phyloP scores from a whole-genome alignment of 2,888 invertebrate genomes.

The Eremobia ochroleuca region DNA sequence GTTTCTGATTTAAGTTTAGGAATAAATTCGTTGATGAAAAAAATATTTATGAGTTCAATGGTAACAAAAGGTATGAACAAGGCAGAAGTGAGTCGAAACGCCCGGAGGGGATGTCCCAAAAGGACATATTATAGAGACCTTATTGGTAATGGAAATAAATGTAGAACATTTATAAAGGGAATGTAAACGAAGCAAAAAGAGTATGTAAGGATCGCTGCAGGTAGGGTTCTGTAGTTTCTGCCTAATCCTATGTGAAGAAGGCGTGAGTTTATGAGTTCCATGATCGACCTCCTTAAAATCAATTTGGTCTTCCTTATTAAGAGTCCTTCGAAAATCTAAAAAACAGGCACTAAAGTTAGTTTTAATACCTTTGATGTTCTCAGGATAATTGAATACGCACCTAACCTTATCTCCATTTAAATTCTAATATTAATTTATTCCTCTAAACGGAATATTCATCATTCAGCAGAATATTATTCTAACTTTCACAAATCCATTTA shows the following conservation, averaged over 20 bases:
- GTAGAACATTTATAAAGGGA: too few relatives aligned
- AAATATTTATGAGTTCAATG: not conserved
- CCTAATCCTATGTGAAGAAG: too few relatives aligned
- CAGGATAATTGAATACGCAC: conserved; percentile 15
- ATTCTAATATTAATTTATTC: conserved; percentile 55
- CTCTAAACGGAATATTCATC: conserved; percentile 51
- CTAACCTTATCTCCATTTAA: conserved; percentile 32
- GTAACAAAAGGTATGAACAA: too few relatives aligned
- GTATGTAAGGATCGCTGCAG: too few relatives aligned
- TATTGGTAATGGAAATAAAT: too few relatives aligned
- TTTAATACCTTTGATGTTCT: conserved; percentile 36
- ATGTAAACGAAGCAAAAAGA: not conserved
- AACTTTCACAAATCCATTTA: conserved; percentile 57
- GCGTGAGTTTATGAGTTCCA: not conserved
- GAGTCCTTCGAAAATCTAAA: not conserved
- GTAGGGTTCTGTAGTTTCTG: too few relatives aligned
- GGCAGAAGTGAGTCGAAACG: too few relatives aligned
- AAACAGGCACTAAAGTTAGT: conserved; percentile 4
- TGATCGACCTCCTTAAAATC: not conserved
- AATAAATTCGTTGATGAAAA: not conserved
- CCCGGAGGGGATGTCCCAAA: too few relatives aligned
- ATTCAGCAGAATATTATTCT: conserved; percentile 42
- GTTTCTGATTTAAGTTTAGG: not conserved
- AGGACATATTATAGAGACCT: too few relatives aligned
- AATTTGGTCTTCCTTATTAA: conserved; percentile 32